These are phyloP conservation scores for Deroptyus accipitrinus DNA, from an alignment of 2,113 vertebrate genomes.

Conservation along the genomic window DNA sequence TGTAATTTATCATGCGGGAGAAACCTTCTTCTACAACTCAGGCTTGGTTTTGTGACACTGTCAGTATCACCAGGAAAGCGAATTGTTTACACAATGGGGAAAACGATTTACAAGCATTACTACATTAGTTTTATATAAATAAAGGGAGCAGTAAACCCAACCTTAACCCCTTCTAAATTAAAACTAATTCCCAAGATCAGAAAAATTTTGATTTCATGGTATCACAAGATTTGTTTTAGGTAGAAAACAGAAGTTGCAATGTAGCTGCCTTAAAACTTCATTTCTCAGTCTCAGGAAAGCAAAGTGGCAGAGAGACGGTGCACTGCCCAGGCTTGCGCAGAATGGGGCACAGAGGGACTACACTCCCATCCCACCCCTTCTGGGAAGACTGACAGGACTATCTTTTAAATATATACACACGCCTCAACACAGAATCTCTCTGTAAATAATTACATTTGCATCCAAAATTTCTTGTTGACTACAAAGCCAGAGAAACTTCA, in stretches of 20 bases:
- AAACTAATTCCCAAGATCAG: neutral
- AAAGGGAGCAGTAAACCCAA: neutral
- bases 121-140: neutral
- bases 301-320: neutral
- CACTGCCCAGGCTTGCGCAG: rapidly evolving
- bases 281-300: neutral
- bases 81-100: neutral
- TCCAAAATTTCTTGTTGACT: neutral
- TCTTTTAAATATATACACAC: neutral
- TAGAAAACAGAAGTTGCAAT: neutral
- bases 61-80: neutral
- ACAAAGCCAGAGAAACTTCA: neutral
- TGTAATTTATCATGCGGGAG: neutral
- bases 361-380: neutral
- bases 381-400: neutral
- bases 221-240: neutral
- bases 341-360: neutral
- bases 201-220: neutral
- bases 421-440: neutral
- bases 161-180: neutral
- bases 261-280: neutral
- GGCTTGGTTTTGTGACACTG: neutral
- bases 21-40: neutral
- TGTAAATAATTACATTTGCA: neutral
- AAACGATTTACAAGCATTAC: neutral